A percentile compares a stretch with the other conserved stretches of the same genome.
Evolutionary conservation across 2,797 vertebrate species (phyloP).

Genomic region (Hafferia zeledoni): DNA sequence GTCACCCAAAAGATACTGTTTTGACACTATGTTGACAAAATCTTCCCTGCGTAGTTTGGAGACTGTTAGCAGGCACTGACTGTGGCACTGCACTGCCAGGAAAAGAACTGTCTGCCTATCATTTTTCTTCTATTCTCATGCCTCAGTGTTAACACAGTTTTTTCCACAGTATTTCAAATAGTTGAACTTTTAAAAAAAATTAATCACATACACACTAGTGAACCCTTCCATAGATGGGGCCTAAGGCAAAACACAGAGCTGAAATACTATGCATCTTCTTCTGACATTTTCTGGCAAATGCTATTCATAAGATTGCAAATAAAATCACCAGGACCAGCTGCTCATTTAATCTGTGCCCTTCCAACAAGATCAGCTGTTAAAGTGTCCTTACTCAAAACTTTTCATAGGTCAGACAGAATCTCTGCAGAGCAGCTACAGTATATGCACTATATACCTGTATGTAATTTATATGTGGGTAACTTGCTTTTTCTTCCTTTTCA

Average conservation of each 20-base stretch:
- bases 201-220: conserved; percentile 45
- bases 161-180: conserved; percentile 36
- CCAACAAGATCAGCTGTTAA: conserved; percentile 16
- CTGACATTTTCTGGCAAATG: conserved; percentile 49
- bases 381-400: neutral
- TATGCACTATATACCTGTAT: neutral
- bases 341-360: conserved; percentile 27
- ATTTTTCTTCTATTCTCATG: neutral
- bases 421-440: neutral
- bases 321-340: conserved; percentile 36
- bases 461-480: neutral
- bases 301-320: conserved; percentile 48
- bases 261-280: conserved; percentile 8
- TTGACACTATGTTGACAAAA: neutral
- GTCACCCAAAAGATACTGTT: neutral
- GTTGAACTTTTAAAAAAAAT: conserved; percentile 51
- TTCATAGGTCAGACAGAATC: conserved; percentile 1
- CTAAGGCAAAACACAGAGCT: conserved; percentile 54
- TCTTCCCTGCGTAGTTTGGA: neutral
- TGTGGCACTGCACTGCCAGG: neutral
- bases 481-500: neutral
- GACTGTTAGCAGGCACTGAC: neutral
- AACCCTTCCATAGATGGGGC: conserved; percentile 35
- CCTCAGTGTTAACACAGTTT: neutral
- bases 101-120: conserved; percentile 20